Conservation (phyloP, 2,113 vertebrate genomes). For the Helogale parvula region DNA sequence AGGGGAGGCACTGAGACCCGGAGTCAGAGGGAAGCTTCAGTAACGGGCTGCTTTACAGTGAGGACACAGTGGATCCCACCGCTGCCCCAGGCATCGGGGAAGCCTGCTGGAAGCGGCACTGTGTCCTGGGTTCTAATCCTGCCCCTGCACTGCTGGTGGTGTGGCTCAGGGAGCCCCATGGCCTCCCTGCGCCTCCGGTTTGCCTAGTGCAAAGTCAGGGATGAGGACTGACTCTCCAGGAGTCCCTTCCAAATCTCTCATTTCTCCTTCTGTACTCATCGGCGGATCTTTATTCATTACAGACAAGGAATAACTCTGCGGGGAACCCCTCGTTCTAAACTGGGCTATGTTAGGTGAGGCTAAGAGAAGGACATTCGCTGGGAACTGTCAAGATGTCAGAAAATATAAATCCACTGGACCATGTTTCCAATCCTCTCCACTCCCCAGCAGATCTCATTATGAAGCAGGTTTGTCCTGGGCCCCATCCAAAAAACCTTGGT, state of each 20-base stretch:
- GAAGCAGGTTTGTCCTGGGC: background rate
- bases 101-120: background rate
- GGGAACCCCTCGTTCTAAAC: slow-evolving; percentile 28
- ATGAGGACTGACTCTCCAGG: background rate
- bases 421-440: background rate
- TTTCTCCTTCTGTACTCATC: background rate
- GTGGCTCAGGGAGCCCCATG: background rate
- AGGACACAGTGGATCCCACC: slow-evolving; percentile 63
- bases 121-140: background rate
- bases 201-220: background rate
- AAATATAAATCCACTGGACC: slow-evolving; percentile 40
- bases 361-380: slow-evolving; percentile 7
- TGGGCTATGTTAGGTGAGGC: background rate
- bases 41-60: slow-evolving; percentile 73
- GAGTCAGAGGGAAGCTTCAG: slow-evolving; percentile 63
- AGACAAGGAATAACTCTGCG: background rate
- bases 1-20: slow-evolving; percentile 66
- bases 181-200: background rate
- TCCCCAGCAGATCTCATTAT: background rate
- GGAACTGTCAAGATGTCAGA: slow-evolving; percentile 60
- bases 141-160: accelerated
- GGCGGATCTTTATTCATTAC: background rate
- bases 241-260: background rate
- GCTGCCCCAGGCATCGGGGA: background rate
- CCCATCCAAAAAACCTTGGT: background rate